A percentile compares a stretch with the other conserved stretches of the same genome.
Conservation (phyloP, 2,113 vertebrate species). For the Aptenodytes forsteri region DNA sequence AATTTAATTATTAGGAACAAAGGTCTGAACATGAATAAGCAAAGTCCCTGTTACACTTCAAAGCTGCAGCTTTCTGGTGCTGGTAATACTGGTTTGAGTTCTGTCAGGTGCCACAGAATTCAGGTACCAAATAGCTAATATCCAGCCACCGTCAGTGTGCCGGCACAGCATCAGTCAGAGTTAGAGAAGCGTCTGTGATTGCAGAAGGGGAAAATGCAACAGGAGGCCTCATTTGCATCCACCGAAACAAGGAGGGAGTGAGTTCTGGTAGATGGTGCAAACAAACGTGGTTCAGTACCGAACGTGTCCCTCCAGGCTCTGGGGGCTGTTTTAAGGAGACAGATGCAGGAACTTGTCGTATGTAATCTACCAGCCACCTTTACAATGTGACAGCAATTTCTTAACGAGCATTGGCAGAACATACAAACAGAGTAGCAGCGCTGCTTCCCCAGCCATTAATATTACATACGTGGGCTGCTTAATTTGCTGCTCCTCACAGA, state of each 20-base stretch:
- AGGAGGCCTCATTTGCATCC: not conserved
- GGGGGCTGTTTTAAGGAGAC: not conserved
- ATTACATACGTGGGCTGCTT: not conserved
- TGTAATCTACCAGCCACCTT: not conserved
- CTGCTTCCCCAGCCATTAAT: slow-evolving; percentile 44
- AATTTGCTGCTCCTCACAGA: not conserved
- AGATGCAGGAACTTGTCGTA: not conserved
- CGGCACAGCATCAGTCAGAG: not conserved
- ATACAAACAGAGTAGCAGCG: not conserved
- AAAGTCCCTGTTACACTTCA: not conserved
- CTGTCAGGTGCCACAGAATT: not conserved
- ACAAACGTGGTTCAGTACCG: fast-evolving
- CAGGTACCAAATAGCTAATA: not conserved
- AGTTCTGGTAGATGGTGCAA: not conserved
- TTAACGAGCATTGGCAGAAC: slow-evolving; percentile 11
- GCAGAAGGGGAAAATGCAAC: not conserved
- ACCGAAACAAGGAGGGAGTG: not conserved
- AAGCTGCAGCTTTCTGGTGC: not conserved
- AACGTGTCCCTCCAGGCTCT: not conserved
- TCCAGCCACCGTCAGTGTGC: not conserved
- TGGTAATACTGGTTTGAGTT: not conserved
- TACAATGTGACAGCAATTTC: not conserved
- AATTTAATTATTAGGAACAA: not conserved
- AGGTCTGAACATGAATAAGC: not conserved
- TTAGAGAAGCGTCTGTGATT: not conserved